Evolutionary conservation across 2,113 vertebrate species (phyloP), one percentile per base, ranked within the genome.

Genomic region (Piprites chloris): DNA sequence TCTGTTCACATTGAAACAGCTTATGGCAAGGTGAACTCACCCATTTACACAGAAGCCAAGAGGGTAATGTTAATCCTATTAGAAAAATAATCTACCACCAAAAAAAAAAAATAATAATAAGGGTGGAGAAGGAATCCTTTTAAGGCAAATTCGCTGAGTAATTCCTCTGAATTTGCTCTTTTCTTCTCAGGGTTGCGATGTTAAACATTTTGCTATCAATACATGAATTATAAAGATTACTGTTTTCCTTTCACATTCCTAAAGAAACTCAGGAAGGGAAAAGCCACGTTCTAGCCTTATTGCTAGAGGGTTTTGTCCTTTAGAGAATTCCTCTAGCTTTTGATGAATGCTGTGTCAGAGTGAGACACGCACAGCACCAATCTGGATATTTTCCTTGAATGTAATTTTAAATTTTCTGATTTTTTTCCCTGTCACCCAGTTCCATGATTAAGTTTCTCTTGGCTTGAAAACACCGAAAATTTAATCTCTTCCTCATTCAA

Each of bases 41-140:
- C 44, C 81, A n/a, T 88, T 85, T 95, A 68, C 67, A 80, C 24
- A 83, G 82, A 95, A 95, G 79, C 74, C 87, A 84, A 91, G 30
- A 67, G 30, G 46, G 82, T 58, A 75, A 61, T 12, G 26, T 77
- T 96, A 93, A 97, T 95, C 92, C 63, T 95, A 85, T 94, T 94
- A 94, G 61, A 92, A 95, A 94, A 95, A 87, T 90, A 93, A 95
- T 91, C 84, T 82, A 78, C 52, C 30, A 79, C 77, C 58, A 89
- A 87, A 95, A 86, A 87, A 95, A 86, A 95, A 79, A 52, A 89
- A 87, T 68, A 93, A 96, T 67, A 67, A 14, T 52, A 90, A 17
- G 33, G 21, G 26, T 77, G 55, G 72, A 91, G 66, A 87, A 87
- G 4, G 41, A 95, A 76, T 90, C 59, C 12, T 89, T 95, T 73